Percentiles rank a stretch among this genome's conserved stretches.
phyloP scores from a whole-genome alignment of 2,888 invertebrate genomes.

The Parochlus steinenii region DNA sequence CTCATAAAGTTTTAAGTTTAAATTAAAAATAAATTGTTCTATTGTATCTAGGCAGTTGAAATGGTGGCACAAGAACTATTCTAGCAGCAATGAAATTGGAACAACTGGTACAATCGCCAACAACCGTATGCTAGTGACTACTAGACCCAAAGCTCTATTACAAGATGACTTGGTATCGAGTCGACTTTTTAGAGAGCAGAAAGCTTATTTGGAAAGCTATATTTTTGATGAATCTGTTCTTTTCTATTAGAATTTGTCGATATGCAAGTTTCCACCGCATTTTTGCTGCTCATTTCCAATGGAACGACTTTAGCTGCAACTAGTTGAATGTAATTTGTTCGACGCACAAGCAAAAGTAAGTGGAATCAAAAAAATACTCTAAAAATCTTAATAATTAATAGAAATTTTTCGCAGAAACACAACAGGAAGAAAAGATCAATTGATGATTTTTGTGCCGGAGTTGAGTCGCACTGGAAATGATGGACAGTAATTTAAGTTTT shows the following conservation, averaged over 20 bases:
- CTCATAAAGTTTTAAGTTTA: too few relatives aligned
- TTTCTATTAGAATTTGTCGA: conserved; percentile 49
- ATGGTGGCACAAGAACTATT: too few relatives aligned
- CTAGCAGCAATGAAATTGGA: too few relatives aligned
- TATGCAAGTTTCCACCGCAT: conserved; percentile 49
- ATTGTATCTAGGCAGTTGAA: too few relatives aligned
- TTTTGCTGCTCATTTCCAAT: conserved; percentile 55
- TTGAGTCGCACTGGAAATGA: conserved; percentile 47
- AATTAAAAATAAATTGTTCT: too few relatives aligned
- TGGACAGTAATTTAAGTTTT: conserved; percentile 14
- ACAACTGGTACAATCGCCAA: too few relatives aligned
- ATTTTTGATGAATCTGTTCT: conserved; percentile 61
- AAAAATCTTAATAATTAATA: too few relatives aligned
- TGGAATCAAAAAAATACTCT: conserved; percentile 2
- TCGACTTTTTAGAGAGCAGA: conserved; percentile 45
- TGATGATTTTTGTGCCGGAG: conserved; percentile 66
- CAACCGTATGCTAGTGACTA: too few relatives aligned
- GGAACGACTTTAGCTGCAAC: conserved; percentile 41
- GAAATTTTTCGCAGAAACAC: conserved; percentile 44
- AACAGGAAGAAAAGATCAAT: conserved; percentile 46
- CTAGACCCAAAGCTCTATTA: conserved; percentile 33
- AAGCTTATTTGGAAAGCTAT: conserved; percentile 42
- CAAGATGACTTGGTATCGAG: conserved; percentile 57
- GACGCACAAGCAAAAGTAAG: conserved; percentile 49
- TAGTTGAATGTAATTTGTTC: conserved; percentile 56